Base-by-base conservation (phyloP, 2,113 vertebrate species). In the Hirundichthys speculiger region DNA sequence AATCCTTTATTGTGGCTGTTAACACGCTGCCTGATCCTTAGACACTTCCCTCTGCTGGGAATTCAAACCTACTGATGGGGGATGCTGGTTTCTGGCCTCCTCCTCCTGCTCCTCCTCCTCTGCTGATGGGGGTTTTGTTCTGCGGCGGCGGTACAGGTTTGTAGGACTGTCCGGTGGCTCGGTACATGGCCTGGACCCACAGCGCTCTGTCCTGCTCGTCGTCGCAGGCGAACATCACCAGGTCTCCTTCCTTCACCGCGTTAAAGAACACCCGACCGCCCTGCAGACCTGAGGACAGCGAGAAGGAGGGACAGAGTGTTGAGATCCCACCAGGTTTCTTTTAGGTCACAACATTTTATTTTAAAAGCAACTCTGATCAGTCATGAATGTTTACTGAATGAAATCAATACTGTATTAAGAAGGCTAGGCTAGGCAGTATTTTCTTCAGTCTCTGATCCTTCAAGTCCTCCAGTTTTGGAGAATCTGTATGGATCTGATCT, bases 101-200 rank as follows among this genome's bases (percentile, higher is more conserved):
- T 87, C 92, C 94, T 90, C 93, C n/a, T n/a, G n/a, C n/a, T n/a
- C 20, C 88, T 89, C 72, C 93, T 87, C 92, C 94, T 90, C 93
- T 94, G 80, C 92, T 88, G 88, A 95, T 95, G 11, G 89, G 82
- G 85, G 94, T 95, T 87, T 94, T 95, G 85, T 91, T 93, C 38
- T 94, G 95, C 30, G 82, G 72, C 1, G 93, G 93, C 42, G 95
- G 93, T 59, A 95, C n/a, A 0, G 97, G 97, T 69, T 98, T 99
- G 77, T 99, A 96, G 0, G 97, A 97, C 59, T 99, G 97, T 16
- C 97, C 97, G 4, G 97, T 99, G 74, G 97, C 97, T 39, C 97
- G 94, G 70, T 97, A 99, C 94, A 99, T 94, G 55, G 96, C 98
- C 91, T 99, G 98, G 55, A 99, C 94, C 98, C 98, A 99, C 41